These are phyloP conservation scores for Apamea monoglypha DNA, from an alignment of 2,888 invertebrate genomes.

Conservation along the genomic window DNA sequence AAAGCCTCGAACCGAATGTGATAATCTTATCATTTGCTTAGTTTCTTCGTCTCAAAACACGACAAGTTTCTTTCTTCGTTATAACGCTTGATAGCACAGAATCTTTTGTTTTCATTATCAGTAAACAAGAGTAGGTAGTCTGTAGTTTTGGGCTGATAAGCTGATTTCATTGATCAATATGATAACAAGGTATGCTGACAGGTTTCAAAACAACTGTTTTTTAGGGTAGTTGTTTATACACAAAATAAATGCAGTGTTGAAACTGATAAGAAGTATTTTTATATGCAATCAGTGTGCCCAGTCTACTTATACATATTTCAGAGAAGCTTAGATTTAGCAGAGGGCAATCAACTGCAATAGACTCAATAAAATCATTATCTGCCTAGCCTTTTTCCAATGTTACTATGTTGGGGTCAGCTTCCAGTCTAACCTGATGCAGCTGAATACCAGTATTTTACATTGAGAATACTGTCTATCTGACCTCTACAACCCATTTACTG, in stretches of 20 bases:
- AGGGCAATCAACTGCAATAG: not conserved
- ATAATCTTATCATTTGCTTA: constrained; percentile 9
- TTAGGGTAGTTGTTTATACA: constrained; percentile 19
- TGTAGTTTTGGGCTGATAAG: constrained; percentile 28
- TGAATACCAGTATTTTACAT: not conserved
- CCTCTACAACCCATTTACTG: not conserved
- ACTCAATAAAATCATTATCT: not conserved
- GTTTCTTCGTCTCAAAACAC: constrained; percentile 17
- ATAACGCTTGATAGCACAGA: not conserved
- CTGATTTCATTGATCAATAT: constrained; percentile 29
- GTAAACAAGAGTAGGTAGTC: constrained; percentile 11
- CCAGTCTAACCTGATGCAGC: not conserved
- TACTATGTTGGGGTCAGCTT: not conserved
- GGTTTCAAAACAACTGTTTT: constrained; percentile 14
- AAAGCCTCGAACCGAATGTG: not conserved
- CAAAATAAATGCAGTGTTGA: not conserved
- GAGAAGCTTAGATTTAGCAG: not conserved
- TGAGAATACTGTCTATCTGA: not conserved
- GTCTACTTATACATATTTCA: not conserved
- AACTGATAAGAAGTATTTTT: constrained; percentile 23
- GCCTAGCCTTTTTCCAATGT: not conserved
- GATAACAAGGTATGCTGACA: constrained; percentile 12
- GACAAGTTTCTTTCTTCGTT: not conserved
- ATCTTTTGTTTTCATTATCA: constrained; percentile 27
- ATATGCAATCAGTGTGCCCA: not conserved